Conservation (phyloP, 2,113 vertebrate genomes). For the Genyomyrus donnyi region DNA sequence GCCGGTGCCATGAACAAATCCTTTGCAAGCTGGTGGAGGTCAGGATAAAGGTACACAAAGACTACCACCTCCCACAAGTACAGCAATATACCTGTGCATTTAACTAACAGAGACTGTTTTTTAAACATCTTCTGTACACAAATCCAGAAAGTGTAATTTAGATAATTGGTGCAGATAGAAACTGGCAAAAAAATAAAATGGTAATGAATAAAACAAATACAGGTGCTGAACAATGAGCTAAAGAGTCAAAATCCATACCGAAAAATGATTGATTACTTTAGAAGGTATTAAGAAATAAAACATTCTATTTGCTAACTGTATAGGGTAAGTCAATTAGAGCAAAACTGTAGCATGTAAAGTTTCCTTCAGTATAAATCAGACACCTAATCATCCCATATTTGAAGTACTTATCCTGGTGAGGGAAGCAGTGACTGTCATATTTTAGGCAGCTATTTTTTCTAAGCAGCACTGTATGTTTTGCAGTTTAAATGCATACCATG, state of each 20-base stretch:
- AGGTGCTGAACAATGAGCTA: neutral
- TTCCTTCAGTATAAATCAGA: neutral
- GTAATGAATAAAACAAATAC: neutral
- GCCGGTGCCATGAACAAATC: no score
- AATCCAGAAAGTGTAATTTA: neutral
- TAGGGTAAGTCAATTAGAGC: no score
- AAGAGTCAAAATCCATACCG: neutral
- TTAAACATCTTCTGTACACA: neutral
- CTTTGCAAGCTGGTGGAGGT: no score
- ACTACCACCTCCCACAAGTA: no score
- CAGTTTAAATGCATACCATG: neutral
- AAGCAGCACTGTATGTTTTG: neutral
- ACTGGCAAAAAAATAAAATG: neutral
- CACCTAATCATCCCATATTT: neutral
- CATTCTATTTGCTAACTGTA: neutral
- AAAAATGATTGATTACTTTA: neutral
- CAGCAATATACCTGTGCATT: no score
- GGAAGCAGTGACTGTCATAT: neutral
- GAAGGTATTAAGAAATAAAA: no score
- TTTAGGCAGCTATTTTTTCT: neutral
- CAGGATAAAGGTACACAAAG: no score
- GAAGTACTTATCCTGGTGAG: neutral
- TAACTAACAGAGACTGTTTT: neutral
- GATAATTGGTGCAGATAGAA: neutral
- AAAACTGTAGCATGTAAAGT: neutral